Evolutionary conservation across 1,140 invertebrate species (phyloP), one percentile per base, ranked within the genome.

Genomic region (Kradibia gibbosae): DNA sequence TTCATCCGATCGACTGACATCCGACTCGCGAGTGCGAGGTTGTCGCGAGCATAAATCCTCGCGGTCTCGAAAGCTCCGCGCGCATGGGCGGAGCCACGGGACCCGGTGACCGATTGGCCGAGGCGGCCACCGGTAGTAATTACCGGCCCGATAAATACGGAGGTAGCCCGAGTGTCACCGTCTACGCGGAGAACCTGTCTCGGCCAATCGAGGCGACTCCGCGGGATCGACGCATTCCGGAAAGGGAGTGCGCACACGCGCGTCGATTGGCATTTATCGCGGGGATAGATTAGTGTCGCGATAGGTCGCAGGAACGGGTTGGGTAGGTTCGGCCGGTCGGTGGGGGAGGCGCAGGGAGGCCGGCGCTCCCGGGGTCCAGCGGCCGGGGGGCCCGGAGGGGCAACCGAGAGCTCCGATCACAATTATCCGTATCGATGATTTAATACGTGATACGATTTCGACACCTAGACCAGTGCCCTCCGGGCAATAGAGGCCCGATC

Each of bases 111-210:
- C 72, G 86, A 89, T 89, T 89, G 86, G 88, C 79, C 75, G 84
- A 80, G 25, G 39, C 88, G 86, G 87, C 75, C 72, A 45, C 75
- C 82, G 78, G 34, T 62, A 65, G 82, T 83, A 81, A 81, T 81
- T 81, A 81, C 65, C 17, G 8, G 36, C 48, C 42, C 74, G 86
- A 88, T 89, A 88, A 85, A 88, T 82, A 76, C 83, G 28, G 36
- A 70, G 74, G 50, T 74, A 81, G 71, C 36, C 42, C 78, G 82
- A 85, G 86, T 89, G 88, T 89, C 88, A 88, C 85, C 85, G 84
- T 79, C 84, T 82, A 77, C 67, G 85, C 85, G 85, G 84, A 85
- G 88, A 89, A 90, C 87, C 86, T 89, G 89, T 89, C 89, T 86
- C 86, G 82, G 81, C 87, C 88, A 89, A 89, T 89, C 83, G 84